Evolutionary conservation across 2,888 invertebrate species (phyloP), one percentile per base, ranked within the genome.

Genomic region (Ariolimax columbianus): DNA sequence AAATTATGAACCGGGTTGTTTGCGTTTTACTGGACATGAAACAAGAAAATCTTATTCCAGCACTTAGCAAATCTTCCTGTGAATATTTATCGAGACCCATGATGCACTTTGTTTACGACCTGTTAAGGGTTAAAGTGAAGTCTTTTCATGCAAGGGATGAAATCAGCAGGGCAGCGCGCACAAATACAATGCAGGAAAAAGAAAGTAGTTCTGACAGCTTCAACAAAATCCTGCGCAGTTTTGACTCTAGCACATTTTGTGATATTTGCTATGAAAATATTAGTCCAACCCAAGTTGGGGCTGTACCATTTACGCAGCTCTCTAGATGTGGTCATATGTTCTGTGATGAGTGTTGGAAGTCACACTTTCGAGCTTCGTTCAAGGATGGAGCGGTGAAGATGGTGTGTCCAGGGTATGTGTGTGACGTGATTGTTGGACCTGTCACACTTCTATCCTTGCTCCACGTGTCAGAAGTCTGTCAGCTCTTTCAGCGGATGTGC

Each of bases 311-410:
- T 51, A 89, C 88, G 0, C 11, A 84, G 40, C 81, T 89, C 51
- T 30, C 55, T 9, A 80, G 40, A 30, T 89, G 89, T 70, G 81
- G 84, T 9, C 89, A 89, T 81, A 59, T 63, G 33, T 88, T 88
- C 73, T 89, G 89, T 82, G 86, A 89, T 77, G 43, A 51, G 0
- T 88, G 89, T 66, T 89, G 87, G 87, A 59, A 51, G n/a, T 38
- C 86, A 26, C 86, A 88, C 51, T 72, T 86, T 26, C 77, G 82
- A n/a, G 70, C 38, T 26, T 79, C 75, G 36, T 36, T 87, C n/a
- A 83, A 70, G n/a, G 51, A 72, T 19, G 87, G 88, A 36, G 72
- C 83, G 14, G 70, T 81, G 3, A 77, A 83, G 7, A 43, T 88
- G n/a, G 73, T 83, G 17, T 89, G 88, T 43, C 88, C 87, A 23